These are phyloP conservation scores for Amiota communis DNA, from an alignment of 2,888 invertebrate species.

Conservation along the genomic window DNA sequence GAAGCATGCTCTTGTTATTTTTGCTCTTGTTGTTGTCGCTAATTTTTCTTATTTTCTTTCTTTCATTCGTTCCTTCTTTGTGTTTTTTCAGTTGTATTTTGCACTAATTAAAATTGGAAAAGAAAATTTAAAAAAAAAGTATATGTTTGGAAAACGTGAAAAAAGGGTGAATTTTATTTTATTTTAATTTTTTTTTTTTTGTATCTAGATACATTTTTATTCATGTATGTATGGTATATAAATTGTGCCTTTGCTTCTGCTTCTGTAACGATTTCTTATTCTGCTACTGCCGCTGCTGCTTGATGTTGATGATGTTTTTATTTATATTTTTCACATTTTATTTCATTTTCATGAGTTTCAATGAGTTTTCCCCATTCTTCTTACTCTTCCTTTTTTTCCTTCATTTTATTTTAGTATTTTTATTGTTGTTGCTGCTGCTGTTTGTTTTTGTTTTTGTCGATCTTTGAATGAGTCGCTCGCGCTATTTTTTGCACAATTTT, in stretches of 20 bases:
- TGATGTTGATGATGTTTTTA: constrained; percentile 11
- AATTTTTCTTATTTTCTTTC: too few species aligned
- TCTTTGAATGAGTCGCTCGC: constrained; percentile 58
- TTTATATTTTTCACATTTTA: constrained; percentile 15
- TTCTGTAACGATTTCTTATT: background rate
- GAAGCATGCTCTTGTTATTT: too few species aligned
- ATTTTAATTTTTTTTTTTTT: background rate
- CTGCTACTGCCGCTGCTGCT: background rate
- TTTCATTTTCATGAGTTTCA: constrained; percentile 31
- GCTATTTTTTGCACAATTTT: constrained; percentile 57
- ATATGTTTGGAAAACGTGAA: too few species aligned
- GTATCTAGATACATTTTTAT: background rate
- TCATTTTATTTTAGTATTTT: constrained; percentile 37
- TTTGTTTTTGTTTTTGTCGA: constrained; percentile 40
- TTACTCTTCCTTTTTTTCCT: background rate
- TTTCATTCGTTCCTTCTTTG: background rate
- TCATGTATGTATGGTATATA: background rate
- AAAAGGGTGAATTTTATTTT: too few species aligned
- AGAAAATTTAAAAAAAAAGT: too few species aligned
- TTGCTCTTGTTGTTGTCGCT: constrained; percentile 16
- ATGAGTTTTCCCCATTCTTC: constrained; percentile 20
- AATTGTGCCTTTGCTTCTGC: background rate
- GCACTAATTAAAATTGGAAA: too few species aligned
- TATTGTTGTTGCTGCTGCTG: constrained; percentile 31
- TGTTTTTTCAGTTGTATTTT: background rate